Evolutionary conservation across 2,797 vertebrate species (phyloP).

Genomic region (Sciaenops ocellatus): DNA sequence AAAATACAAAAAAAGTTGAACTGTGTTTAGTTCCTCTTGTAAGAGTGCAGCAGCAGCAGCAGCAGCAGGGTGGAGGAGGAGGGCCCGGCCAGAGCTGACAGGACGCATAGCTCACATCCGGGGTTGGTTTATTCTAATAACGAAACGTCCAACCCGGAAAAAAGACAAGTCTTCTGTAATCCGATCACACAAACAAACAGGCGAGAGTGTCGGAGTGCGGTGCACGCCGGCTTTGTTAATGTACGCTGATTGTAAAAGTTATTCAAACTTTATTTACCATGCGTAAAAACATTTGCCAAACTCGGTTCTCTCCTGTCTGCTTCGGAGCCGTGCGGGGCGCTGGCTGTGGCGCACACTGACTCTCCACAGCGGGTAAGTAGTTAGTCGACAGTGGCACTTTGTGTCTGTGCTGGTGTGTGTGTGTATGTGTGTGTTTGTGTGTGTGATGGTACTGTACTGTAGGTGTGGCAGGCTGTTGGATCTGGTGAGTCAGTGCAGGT

Average conservation of each 20-base stretch:
- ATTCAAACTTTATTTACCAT: constrained; percentile 44
- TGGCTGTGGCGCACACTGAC: constrained; percentile 77
- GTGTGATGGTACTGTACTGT: constrained; percentile 30
- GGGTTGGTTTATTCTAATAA: constrained; percentile 86
- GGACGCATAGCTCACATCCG: constrained; percentile 84
- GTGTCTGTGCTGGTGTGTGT: background rate
- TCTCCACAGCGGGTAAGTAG: constrained; percentile 72
- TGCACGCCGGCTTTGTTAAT: constrained; percentile 26
- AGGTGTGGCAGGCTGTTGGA: constrained; percentile 66
- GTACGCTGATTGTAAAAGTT: constrained; percentile 31
- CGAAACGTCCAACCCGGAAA: constrained; percentile 84
- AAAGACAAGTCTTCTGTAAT: constrained; percentile 65
- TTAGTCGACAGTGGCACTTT: constrained; percentile 37
- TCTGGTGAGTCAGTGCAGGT: constrained; percentile 64
- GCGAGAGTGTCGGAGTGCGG: constrained; percentile 21
- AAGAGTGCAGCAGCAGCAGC: background rate
- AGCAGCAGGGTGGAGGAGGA: constrained; percentile 41
- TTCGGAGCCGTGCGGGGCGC: constrained; percentile 70
- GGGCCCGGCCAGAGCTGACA: constrained; percentile 47
- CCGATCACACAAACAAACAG: constrained; percentile 71
- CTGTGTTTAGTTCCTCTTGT: constrained; percentile 41
- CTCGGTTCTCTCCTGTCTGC: constrained; percentile 33
- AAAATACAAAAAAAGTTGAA: background rate
- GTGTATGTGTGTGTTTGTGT: constrained; percentile 2
- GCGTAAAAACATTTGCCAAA: constrained; percentile 10